Base-by-base conservation (phyloP, 2,797 vertebrate genomes). In the Rallus crepitans region DNA sequence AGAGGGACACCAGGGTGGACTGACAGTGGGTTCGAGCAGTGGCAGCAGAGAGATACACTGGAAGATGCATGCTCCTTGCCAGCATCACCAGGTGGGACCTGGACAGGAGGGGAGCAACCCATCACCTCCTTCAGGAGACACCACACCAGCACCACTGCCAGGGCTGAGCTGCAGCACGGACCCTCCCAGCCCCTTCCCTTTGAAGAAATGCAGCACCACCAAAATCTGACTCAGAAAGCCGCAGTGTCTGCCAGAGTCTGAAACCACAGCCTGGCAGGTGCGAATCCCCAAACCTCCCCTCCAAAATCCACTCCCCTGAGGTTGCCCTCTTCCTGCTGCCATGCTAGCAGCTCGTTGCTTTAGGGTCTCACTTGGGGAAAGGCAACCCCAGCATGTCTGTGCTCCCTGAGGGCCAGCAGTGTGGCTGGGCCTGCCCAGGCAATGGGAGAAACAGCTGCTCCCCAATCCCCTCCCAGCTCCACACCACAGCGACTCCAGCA, bases 401-500 rank as follows among this genome's bases (percentile, higher is more conserved):
- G 52, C 78, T 84, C 78, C 89, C 76, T 5, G 2, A 90, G 66
- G 66, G 52, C 81, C 8, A 0, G 40, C 80, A 78, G 86, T 6
- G 0, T 0, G 19, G 63, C 75, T 70, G 77, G 88, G 92, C 86
- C 92, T 96, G 87, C 64, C 63, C 68, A 53, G 68, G 68, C 30
- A 0, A 60, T n/a, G 70, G 78, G 45, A 93, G 75, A 82, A 96
- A 63, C 86, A 94, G 73, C 90, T 95, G 95, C 89, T 95, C 89
- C 60, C 86, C 12, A 1, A 63, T 94, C 31, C 55, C 16, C n/a
- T 90, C 39, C 82, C 50, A 50, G 76, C 33, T 63, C 56, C 12
- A 6, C 1, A 1, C 48, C 7, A 13, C 80, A 76, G 88, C 73
- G 94, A 25, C 63, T 84, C 66, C 65, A 82, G 90, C 83, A 76